Percentiles rank a stretch among this genome's conserved stretches.
Conservation (phyloP, 2,113 vertebrate species). For the Daubentonia madagascariensis region DNA sequence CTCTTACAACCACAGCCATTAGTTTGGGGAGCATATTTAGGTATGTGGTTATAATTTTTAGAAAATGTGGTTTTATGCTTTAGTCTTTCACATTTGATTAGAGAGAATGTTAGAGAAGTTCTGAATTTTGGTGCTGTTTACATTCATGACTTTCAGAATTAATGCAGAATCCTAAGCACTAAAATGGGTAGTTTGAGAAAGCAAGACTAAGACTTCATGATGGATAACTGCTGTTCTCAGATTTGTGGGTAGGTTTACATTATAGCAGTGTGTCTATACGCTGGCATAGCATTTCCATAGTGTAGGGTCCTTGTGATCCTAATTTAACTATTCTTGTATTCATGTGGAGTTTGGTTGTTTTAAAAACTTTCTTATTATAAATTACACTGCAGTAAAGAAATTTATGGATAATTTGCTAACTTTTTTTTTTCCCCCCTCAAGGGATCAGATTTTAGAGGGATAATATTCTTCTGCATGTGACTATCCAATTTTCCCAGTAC, state of each 20-base stretch:
- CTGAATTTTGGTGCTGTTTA: not conserved
- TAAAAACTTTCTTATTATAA: not conserved
- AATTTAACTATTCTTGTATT: not conserved
- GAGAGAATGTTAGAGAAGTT: not conserved
- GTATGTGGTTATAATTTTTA: not conserved
- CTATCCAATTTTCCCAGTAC: too few relatives aligned
- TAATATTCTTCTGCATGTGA: too few relatives aligned
- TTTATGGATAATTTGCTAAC: not conserved
- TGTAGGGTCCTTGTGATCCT: not conserved
- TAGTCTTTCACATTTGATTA: conserved; percentile 17
- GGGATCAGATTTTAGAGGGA: too few relatives aligned
- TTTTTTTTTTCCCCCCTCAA: not conserved
- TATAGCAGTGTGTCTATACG: not conserved
- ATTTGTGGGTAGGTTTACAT: not conserved
- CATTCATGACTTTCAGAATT: not conserved
- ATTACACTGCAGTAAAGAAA: not conserved
- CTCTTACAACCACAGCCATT: not conserved
- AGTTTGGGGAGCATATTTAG: not conserved
- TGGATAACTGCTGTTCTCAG: not conserved
- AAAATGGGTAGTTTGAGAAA: not conserved
- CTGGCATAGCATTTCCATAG: not conserved
- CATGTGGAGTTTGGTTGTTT: not conserved
- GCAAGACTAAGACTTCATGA: not conserved
- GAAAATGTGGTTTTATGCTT: conserved; percentile 35
- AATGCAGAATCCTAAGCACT: not conserved